phyloP scores from a whole-genome alignment of 2,888 invertebrate species.

The Laspeyria flexula region DNA sequence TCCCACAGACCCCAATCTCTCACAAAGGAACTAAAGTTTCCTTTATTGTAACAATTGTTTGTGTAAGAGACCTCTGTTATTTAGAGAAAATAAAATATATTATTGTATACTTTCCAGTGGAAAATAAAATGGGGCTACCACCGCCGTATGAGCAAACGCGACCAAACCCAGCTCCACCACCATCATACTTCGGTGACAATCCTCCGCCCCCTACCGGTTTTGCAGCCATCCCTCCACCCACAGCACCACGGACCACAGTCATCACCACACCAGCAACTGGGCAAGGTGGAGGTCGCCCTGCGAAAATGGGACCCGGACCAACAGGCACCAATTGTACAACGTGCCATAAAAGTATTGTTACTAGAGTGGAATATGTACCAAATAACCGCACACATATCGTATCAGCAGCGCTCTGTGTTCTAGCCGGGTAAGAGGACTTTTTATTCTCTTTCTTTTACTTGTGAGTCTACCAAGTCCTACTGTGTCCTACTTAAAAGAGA shows the following conservation, averaged over 20 bases:
- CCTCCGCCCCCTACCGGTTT: constrained; percentile 71
- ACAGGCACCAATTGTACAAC: constrained; percentile 72
- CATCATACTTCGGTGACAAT: constrained; percentile 76
- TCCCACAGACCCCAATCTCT: no score
- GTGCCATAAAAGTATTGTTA: constrained; percentile 75
- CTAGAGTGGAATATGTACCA: constrained; percentile 74
- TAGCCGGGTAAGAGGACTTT: constrained; percentile 68
- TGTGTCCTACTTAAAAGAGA: no score
- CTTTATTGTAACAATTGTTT: no score
- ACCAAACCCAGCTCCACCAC: constrained; percentile 73
- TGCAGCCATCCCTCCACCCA: constrained; percentile 47
- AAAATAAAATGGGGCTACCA: constrained; percentile 81
- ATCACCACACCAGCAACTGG: constrained; percentile 55
- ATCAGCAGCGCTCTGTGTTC: constrained; percentile 76
- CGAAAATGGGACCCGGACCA: constrained; percentile 74
- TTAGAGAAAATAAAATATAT: no score
- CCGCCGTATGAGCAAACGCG: constrained; percentile 75
- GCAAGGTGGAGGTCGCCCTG: constrained; percentile 33
- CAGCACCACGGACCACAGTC: constrained; percentile 69
- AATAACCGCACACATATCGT: constrained; percentile 79
- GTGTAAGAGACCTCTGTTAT: no score
- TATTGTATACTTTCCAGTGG: constrained; percentile 75
- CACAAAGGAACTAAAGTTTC: no score
- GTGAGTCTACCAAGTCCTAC: neutral
- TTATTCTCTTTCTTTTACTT: neutral